These are phyloP conservation scores for Oncorhynchus mykiss DNA, from an alignment of 2,113 vertebrate genomes.

Conservation along the genomic window DNA sequence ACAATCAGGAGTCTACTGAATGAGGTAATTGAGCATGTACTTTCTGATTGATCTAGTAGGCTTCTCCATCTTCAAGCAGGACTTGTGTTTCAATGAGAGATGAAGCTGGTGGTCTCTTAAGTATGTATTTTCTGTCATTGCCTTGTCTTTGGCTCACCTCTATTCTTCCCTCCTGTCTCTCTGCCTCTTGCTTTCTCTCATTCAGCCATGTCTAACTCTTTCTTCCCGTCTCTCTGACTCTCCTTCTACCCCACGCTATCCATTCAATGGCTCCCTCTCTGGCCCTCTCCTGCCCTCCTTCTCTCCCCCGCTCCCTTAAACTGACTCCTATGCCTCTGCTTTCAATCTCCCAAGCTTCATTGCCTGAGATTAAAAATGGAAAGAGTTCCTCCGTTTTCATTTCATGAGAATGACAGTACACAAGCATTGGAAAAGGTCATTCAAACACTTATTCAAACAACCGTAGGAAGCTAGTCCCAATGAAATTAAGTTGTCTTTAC, in stretches of 20 bases:
- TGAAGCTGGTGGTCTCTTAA: neutral
- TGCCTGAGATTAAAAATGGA: neutral
- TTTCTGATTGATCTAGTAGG: neutral
- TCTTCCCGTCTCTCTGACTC: neutral
- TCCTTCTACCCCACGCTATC: neutral
- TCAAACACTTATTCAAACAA: slow-evolving; percentile 1
- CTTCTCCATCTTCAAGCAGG: neutral
- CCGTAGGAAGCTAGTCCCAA: neutral
- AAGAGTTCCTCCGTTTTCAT: neutral
- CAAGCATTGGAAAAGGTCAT: neutral
- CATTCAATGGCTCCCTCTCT: neutral
- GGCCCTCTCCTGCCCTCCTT: neutral
- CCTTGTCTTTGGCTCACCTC: too few species aligned
- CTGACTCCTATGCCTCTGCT: neutral
- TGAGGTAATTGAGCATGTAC: neutral
- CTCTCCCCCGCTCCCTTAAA: neutral
- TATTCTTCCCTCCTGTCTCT: too few species aligned
- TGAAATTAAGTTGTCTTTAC: neutral
- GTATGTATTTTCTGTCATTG: too few species aligned
- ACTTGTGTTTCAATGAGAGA: neutral
- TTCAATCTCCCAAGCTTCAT: neutral
- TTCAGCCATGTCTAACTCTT: too few species aligned
- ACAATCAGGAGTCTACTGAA: neutral
- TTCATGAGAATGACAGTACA: too few species aligned
- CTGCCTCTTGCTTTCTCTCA: too few species aligned